These are phyloP conservation scores for Chalcosyrphus nemorum DNA, from an alignment of 2,888 invertebrate genomes.

Conservation along the genomic window DNA sequence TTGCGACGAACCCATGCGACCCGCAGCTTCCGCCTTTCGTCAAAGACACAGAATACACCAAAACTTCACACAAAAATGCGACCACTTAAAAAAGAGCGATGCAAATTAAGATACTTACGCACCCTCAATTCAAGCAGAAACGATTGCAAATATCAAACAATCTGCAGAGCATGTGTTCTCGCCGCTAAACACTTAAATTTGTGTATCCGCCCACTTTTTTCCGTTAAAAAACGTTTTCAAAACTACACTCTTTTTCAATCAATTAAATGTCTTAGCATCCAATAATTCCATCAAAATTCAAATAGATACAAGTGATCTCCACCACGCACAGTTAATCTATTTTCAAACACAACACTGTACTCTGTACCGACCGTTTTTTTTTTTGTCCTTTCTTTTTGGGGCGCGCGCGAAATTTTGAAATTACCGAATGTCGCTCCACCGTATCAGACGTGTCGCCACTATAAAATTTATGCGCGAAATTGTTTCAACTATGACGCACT, in stretches of 20 bases:
- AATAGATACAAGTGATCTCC: constrained; percentile 8
- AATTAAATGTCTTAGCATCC: constrained; percentile 21
- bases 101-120: constrained; percentile 42
- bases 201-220: background rate
- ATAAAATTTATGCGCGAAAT: constrained; percentile 42
- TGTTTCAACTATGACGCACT: constrained; percentile 58
- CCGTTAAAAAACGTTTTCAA: constrained; percentile 11
- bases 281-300: constrained; percentile 21
- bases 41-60: constrained; percentile 42
- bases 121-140: constrained; percentile 40
- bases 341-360: constrained; percentile 53
- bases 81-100: constrained; percentile 34
- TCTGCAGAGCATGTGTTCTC: constrained; percentile 60
- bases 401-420: constrained; percentile 33
- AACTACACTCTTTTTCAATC: constrained; percentile 33
- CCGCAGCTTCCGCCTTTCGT: constrained; percentile 55
- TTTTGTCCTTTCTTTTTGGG: constrained; percentile 1
- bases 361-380: constrained; percentile 17
- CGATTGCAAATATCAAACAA: constrained; percentile 34
- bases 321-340: constrained; percentile 47
- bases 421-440: constrained; percentile 13
- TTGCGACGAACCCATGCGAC: background rate
- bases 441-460: constrained; percentile 48
- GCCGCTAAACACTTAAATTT: constrained; percentile 7
- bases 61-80: constrained; percentile 66